A percentile compares a stretch with the other conserved stretches of the same genome.
phyloP scores from a whole-genome alignment of 1,140 invertebrate genomes.

The Solenopsis invicta region DNA sequence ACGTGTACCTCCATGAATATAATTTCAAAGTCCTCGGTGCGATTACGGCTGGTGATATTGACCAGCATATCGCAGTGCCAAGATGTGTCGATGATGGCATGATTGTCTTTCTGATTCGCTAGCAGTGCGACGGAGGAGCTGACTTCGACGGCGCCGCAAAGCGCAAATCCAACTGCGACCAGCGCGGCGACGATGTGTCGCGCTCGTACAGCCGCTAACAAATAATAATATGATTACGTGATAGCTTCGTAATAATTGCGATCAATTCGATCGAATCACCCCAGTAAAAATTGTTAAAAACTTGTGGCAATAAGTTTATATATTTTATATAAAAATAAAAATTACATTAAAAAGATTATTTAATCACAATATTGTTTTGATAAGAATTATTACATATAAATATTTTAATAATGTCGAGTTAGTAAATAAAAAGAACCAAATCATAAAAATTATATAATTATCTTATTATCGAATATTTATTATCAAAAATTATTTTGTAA shows the following conservation, averaged over 20 bases:
- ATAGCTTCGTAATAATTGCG: not conserved
- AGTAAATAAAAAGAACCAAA: not conserved
- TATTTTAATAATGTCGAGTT: not conserved
- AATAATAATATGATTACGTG: conserved; percentile 23
- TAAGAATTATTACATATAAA: not conserved
- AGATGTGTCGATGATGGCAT: conserved; percentile 85
- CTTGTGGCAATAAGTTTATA: not conserved
- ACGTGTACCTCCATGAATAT: conserved; percentile 82
- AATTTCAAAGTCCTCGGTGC: conserved; percentile 84
- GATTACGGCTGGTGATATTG: conserved; percentile 84
- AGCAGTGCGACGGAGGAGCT: conserved; percentile 88
- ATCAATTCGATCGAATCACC: not conserved
- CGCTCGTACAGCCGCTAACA: conserved; percentile 86
- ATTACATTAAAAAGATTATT: not conserved
- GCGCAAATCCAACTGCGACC: conserved; percentile 87
- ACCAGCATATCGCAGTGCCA: conserved; percentile 86
- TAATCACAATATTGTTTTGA: not conserved
- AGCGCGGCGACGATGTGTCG: conserved; percentile 87
- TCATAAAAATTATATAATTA: not conserved
- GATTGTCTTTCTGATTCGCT: conserved; percentile 86
- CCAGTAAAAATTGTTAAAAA: not conserved
- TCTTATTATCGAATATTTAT: not conserved
- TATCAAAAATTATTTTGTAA: not conserved
- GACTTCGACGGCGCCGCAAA: conserved; percentile 88
- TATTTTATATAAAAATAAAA: not conserved